phyloP scores from a whole-genome alignment of 1,140 invertebrate genomes.

The Drosophila lacteicornis region DNA sequence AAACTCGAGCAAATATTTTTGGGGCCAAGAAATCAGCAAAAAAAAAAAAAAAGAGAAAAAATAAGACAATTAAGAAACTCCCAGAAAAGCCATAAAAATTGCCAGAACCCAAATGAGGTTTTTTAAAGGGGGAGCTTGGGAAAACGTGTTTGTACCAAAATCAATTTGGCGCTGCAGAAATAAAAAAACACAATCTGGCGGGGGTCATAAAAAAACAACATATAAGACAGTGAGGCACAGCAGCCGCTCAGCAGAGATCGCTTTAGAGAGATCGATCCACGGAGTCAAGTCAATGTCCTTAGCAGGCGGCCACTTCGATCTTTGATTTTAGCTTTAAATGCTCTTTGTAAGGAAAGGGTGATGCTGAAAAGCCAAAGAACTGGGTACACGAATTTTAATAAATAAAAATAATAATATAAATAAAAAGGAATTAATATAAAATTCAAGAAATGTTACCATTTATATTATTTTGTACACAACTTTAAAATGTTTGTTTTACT shows the following conservation, averaged over 20 bases:
- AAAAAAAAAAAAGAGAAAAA: neutral
- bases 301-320: conserved; percentile 37
- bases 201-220: conserved; percentile 23
- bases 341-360: neutral
- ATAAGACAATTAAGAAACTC: conserved; percentile 38
- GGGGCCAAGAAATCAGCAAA: conserved; percentile 6
- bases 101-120: conserved; percentile 37
- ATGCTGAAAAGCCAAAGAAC: rapidly evolving
- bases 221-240: neutral
- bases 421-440: too few relatives aligned
- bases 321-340: conserved; percentile 28
- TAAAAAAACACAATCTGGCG: conserved; percentile 13
- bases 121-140: neutral
- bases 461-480: too few relatives aligned
- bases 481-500: too few relatives aligned
- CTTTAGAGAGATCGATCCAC: conserved; percentile 17
- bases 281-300: conserved; percentile 69
- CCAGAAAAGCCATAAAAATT: conserved; percentile 49
- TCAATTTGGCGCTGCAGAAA: conserved; percentile 59
- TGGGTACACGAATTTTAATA: too few relatives aligned
- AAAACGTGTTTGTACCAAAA: conserved; percentile 63
- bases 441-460: neutral
- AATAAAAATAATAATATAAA: too few relatives aligned
- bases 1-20: conserved; percentile 52
- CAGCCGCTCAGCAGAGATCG: conserved; percentile 14